Percentiles rank a stretch among this genome's conserved stretches.
Conservation (phyloP, 23 tunicate species). For the Ascidia mentula region DNA sequence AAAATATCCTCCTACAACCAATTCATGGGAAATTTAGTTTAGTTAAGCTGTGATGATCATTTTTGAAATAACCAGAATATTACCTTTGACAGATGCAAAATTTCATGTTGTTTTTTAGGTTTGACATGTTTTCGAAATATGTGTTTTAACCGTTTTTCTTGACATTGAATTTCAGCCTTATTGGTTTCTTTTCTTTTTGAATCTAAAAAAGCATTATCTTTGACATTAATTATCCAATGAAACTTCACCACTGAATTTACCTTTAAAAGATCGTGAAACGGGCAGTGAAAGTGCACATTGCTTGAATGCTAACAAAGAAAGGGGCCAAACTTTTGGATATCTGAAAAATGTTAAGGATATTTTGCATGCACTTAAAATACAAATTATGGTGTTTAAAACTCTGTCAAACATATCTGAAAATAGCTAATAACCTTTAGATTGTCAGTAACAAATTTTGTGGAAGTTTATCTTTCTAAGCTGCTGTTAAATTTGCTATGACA, state of each 20-base stretch:
- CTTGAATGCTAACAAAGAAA: not conserved
- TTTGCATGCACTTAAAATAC: not conserved
- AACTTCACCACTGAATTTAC: no score
- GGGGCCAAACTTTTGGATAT: not conserved
- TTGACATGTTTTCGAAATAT: slow-evolving; percentile 58
- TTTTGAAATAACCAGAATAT: no score
- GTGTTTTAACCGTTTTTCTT: slow-evolving; percentile 8
- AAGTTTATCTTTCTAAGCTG: not conserved
- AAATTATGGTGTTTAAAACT: no score
- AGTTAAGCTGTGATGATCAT: no score
- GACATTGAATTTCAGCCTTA: no score
- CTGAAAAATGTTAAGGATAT: not conserved
- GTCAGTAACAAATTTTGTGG: not conserved
- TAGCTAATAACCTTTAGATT: not conserved
- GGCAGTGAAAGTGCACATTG: not conserved
- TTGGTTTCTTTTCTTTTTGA: no score
- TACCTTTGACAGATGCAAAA: slow-evolving; percentile 24
- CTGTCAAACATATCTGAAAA: not conserved
- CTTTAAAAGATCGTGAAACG: not conserved
- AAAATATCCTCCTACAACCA: no score
- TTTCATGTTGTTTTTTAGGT: slow-evolving; percentile 79
- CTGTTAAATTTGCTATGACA: no score
- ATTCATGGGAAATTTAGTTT: no score
- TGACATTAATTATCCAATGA: not conserved
- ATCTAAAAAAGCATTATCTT: not conserved